Conservation (phyloP, 2,113 vertebrate genomes). For the Hippocampus abdominalis region DNA sequence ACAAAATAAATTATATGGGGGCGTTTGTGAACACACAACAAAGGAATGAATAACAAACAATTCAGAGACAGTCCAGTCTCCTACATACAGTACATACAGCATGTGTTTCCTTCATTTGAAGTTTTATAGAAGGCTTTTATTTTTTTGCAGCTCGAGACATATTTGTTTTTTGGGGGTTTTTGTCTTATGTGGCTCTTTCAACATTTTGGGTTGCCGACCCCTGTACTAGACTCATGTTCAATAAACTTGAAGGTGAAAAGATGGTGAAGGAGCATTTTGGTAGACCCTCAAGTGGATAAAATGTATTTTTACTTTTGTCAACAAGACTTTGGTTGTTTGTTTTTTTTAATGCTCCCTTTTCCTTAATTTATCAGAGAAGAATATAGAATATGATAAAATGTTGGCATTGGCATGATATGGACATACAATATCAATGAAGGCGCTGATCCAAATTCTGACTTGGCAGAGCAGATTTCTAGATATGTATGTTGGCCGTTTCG, state of each 20-base stretch:
- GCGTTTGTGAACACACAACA: too few relatives aligned
- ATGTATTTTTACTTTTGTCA: not conserved
- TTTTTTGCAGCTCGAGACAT: too few relatives aligned
- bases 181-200: too few relatives aligned
- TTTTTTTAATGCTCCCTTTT: not conserved
- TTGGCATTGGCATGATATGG: not conserved
- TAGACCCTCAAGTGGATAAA: not conserved
- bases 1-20: too few relatives aligned
- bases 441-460: constrained; percentile 1
- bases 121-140: too few relatives aligned
- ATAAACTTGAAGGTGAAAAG: not conserved
- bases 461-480: not conserved
- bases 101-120: too few relatives aligned
- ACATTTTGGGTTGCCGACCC: too few relatives aligned
- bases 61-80: too few relatives aligned
- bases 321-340: not conserved
- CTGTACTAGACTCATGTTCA: too few relatives aligned
- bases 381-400: not conserved
- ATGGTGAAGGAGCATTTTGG: not conserved
- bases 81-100: too few relatives aligned
- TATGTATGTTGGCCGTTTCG: not conserved
- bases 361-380: not conserved
- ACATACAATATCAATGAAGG: not conserved
- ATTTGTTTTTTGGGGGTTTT: too few relatives aligned
- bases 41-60: too few relatives aligned